phyloP scores from a whole-genome alignment of 2,888 invertebrate species.

The Conchocele bisecta region DNA sequence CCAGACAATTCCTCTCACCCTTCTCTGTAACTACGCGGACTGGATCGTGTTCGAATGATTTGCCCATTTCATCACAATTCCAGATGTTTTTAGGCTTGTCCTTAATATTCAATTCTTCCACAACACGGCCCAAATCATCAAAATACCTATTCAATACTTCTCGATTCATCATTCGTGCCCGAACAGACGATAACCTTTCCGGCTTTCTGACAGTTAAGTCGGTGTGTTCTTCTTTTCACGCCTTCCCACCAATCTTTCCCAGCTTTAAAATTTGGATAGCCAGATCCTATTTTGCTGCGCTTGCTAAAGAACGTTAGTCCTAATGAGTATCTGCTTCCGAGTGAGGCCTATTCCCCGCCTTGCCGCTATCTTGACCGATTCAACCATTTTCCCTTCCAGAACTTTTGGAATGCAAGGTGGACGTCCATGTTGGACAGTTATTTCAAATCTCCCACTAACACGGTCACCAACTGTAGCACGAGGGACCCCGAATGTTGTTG shows the following conservation, averaged over 20 bases:
- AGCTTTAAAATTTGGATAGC: slow-evolving; percentile 11
- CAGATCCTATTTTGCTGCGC: not conserved
- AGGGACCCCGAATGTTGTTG: slow-evolving; percentile 24
- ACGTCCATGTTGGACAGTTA: slow-evolving; percentile 15
- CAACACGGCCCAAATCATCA: not conserved
- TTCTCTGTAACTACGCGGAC: slow-evolving; percentile 15
- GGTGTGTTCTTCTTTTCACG: slow-evolving; percentile 14
- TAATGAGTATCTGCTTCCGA: slow-evolving; percentile 16
- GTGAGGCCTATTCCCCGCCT: slow-evolving; percentile 40
- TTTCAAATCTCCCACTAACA: slow-evolving; percentile 14
- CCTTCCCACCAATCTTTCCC: slow-evolving; percentile 41
- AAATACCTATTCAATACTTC: slow-evolving; percentile 12
- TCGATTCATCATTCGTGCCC: slow-evolving; percentile 34
- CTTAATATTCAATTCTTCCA: not conserved
- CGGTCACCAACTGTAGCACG: slow-evolving; percentile 34
- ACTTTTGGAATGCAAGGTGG: slow-evolving; percentile 25
- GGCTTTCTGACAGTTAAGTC: slow-evolving; percentile 30
- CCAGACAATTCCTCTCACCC: slow-evolving; percentile 13
- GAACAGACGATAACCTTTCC: slow-evolving; percentile 14
- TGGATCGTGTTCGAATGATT: slow-evolving; percentile 19
- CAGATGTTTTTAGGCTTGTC: slow-evolving; percentile 14
- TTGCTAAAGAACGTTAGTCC: slow-evolving; percentile 5
- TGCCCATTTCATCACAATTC: slow-evolving; percentile 27
- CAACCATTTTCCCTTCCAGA: slow-evolving; percentile 32
- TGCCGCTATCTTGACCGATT: slow-evolving; percentile 29